Conservation (phyloP, 2,113 vertebrate genomes). For the Macaca nemestrina region DNA sequence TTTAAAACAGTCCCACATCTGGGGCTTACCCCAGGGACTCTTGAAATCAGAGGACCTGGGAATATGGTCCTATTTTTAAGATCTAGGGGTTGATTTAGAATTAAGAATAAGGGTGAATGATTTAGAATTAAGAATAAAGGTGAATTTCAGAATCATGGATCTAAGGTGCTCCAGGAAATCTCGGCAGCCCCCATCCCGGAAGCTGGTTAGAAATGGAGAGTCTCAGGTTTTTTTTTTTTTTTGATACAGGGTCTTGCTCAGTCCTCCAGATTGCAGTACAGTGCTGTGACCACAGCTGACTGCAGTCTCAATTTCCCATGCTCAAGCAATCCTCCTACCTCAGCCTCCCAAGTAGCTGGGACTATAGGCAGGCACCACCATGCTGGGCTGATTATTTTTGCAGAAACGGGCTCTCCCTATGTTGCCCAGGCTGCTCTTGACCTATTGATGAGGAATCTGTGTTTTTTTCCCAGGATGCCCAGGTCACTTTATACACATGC, state of each 20-base stretch:
- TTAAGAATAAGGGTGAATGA: not conserved
- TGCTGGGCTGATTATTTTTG: no score
- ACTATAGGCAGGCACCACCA: no score
- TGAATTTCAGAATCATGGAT: not conserved
- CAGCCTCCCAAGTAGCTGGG: no score
- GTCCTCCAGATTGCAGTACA: no score
- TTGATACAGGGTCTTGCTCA: no score
- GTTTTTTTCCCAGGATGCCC: not conserved
- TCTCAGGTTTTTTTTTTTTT: no score
- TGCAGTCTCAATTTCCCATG: no score
- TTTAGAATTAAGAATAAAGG: not conserved
- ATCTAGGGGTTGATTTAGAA: not conserved
- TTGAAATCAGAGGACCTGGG: not conserved
- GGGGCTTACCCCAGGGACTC: not conserved
- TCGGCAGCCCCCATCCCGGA: not conserved
- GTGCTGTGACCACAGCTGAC: no score
- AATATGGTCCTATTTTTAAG: not conserved
- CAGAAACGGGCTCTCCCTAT: no score
- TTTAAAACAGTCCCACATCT: rapidly evolving
- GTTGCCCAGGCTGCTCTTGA: no score
- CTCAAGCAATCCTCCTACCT: no score
- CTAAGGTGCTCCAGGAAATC: not conserved
- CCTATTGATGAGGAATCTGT: no score
- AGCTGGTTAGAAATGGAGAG: not conserved
- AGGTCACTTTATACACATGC: not conserved